phyloP scores from a whole-genome alignment of 2,797 vertebrate genomes.

The Rhinophrynus dorsalis region DNA sequence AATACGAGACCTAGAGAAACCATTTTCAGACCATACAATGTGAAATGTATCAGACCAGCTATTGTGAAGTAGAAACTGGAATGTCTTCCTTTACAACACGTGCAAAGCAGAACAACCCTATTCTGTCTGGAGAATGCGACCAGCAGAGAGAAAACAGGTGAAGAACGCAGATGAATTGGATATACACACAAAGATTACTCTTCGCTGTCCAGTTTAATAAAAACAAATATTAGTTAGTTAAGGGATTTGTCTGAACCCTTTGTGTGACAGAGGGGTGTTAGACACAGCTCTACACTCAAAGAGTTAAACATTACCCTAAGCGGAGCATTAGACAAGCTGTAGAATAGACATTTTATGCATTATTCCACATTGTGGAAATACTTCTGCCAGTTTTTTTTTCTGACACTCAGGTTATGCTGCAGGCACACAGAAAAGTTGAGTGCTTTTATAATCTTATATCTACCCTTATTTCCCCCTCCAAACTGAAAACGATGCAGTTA shows the following conservation, averaged over 20 bases:
- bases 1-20: too few species aligned
- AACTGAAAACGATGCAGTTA: background rate
- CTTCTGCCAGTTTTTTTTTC: background rate
- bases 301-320: constrained; percentile 16
- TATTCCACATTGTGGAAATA: constrained; percentile 49
- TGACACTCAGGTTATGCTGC: background rate
- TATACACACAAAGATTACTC: background rate
- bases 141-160: background rate
- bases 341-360: constrained; percentile 13
- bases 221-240: constrained; percentile 2
- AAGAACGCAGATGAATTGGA: background rate
- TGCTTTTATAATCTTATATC: background rate
- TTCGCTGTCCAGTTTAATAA: constrained; percentile 17
- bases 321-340: constrained; percentile 7
- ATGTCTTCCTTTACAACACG: too few species aligned
- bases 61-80: too few species aligned
- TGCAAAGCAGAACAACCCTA: background rate
- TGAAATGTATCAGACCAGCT: too few species aligned
- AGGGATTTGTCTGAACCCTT: too few species aligned
- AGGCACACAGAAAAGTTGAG: background rate
- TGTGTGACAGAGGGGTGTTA: too few species aligned
- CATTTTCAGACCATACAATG: too few species aligned
- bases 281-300: too few species aligned
- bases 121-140: background rate
- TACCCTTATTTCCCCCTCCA: background rate